Evolutionary conservation across 2,888 invertebrate species (phyloP).

Genomic region (Nephrotoma flavescens): DNA sequence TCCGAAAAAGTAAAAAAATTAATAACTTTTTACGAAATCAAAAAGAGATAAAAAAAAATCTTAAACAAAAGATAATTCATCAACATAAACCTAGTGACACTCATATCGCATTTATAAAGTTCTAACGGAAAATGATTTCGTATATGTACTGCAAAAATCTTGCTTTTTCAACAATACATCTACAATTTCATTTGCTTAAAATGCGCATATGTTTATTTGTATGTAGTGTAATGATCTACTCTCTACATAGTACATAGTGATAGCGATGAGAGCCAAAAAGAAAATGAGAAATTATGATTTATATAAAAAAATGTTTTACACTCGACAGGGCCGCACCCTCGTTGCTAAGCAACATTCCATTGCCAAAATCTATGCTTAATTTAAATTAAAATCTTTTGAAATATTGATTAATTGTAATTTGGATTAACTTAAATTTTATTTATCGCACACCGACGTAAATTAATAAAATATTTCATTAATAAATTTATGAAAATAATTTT

Average conservation of each 20-base stretch:
- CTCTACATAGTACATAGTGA: neutral
- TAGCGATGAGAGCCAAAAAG: neutral
- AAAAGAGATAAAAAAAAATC: neutral
- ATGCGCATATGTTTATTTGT: neutral
- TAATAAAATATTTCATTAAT: neutral
- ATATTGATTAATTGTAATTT: neutral
- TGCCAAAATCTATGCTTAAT: neutral
- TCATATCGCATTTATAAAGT: neutral
- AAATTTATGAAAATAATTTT: neutral
- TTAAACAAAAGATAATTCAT: neutral
- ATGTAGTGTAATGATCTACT: neutral
- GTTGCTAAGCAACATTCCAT: conserved; percentile 12
- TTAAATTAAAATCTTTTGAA: neutral
- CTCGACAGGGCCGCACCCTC: conserved; percentile 12
- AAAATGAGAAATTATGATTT: neutral
- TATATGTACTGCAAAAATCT: neutral
- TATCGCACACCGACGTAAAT: neutral
- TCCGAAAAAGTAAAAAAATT: neutral
- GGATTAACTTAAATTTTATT: neutral
- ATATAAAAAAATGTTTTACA: neutral
- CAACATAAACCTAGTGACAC: neutral
- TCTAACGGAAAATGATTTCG: neutral
- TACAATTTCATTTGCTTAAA: neutral
- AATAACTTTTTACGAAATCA: neutral
- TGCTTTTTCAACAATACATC: neutral